These are phyloP conservation scores for Caenorhabditis becei DNA, from an alignment of 2,888 invertebrate genomes.

Conservation along the genomic window DNA sequence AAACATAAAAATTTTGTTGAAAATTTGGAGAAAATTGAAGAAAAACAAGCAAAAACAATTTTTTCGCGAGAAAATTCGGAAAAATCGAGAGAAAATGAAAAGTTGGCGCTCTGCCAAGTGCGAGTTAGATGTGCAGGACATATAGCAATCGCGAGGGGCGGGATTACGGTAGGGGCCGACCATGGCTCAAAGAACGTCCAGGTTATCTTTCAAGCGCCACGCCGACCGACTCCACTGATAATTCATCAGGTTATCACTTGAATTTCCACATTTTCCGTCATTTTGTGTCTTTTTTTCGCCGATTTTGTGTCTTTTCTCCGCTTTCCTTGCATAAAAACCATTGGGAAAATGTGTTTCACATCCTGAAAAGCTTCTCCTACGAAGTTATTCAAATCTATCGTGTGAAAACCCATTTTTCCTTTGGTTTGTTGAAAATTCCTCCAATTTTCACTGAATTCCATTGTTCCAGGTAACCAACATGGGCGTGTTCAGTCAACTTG, in stretches of 20 bases:
- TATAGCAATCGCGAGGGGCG: constrained; percentile 24
- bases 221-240: constrained; percentile 4
- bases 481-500: constrained; percentile 77
- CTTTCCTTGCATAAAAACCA: not conserved
- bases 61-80: constrained; percentile 12
- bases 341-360: not conserved
- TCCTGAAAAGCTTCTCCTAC: too few species aligned
- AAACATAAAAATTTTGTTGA: not conserved
- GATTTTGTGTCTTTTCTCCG: not conserved
- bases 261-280: constrained; percentile 7
- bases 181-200: constrained; percentile 58
- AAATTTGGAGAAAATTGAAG: not conserved
- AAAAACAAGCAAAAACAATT: constrained; percentile 3
- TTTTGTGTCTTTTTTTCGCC: not conserved
- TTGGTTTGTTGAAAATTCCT: constrained; percentile 2
- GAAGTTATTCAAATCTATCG: not conserved
- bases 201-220: not conserved
- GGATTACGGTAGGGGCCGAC: constrained; percentile 58
- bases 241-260: constrained; percentile 25
- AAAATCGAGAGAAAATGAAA: constrained; percentile 32
- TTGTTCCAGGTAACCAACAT: constrained; percentile 68
- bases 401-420: not conserved
- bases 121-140: constrained; percentile 64
- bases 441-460: constrained; percentile 7
- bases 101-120: constrained; percentile 54